Percentiles rank a stretch among this genome's conserved stretches.
Evolutionary conservation across 2,797 vertebrate genomes (phyloP).

Genomic region (Chiloscyllium punctatum): DNA sequence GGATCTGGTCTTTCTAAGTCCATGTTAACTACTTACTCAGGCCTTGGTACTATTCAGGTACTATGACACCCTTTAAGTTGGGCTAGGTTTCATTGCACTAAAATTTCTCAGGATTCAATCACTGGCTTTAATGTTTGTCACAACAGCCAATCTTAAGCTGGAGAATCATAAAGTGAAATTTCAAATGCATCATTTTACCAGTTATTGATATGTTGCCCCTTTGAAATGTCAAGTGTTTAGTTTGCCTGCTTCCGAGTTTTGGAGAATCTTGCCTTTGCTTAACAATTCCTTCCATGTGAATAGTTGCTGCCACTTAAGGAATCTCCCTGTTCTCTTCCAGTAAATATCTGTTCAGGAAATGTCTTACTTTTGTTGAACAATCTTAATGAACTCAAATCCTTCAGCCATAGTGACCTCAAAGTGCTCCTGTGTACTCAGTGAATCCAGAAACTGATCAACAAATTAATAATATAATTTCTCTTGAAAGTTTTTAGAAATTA

Average conservation of each 20-base stretch:
- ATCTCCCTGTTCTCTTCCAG: not conserved
- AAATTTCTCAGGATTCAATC: not conserved
- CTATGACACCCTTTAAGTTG: not conserved
- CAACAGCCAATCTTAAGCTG: not conserved
- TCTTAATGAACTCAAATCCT: not conserved
- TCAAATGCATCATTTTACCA: not conserved
- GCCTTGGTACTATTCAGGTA: not conserved
- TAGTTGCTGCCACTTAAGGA: not conserved
- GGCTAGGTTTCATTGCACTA: not conserved
- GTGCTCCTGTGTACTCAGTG: not conserved
- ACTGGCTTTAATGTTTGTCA: not conserved
- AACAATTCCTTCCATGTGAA: not conserved
- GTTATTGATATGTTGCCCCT: not conserved
- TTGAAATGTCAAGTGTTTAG: not conserved
- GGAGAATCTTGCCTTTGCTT: not conserved
- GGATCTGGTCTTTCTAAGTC: too few species aligned
- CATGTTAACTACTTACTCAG: too few species aligned
- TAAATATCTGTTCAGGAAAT: not conserved
- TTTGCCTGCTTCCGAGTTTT: not conserved
- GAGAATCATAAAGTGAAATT: not conserved
- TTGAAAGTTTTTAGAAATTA: not conserved
- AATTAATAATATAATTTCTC: not conserved
- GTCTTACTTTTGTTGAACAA: not conserved
- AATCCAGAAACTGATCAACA: not conserved
- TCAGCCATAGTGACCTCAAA: not conserved